A percentile compares a stretch with the other conserved stretches of the same genome.
phyloP scores from a whole-genome alignment of 2,113 vertebrate genomes.

The Sorex fumeus region DNA sequence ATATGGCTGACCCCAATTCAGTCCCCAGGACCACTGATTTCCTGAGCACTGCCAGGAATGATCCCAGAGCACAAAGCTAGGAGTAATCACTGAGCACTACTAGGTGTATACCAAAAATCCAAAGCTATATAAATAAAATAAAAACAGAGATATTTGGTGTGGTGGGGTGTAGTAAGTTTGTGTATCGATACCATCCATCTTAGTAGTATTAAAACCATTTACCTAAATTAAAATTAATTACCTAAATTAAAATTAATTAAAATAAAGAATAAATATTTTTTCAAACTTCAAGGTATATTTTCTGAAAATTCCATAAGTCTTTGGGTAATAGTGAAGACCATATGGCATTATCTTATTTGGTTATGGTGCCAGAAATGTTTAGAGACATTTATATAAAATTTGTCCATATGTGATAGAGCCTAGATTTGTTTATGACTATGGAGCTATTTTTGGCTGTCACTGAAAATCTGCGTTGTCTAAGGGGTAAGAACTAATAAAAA shows the following conservation, averaged over 20 bases:
- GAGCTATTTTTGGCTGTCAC: background rate
- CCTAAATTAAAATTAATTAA: no score
- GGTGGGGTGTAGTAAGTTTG: no score
- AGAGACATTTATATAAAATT: slow-evolving; percentile 19
- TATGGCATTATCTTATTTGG: background rate
- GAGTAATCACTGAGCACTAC: no score
- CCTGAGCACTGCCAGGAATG: no score
- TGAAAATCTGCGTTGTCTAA: slow-evolving; percentile 27
- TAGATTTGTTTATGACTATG: slow-evolving; percentile 23
- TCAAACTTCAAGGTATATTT: slow-evolving; percentile 19
- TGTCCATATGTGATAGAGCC: background rate
- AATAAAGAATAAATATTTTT: background rate
- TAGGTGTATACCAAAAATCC: no score
- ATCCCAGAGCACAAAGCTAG: no score
- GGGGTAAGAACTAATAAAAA: background rate
- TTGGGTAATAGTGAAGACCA: background rate
- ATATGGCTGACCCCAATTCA: background rate
- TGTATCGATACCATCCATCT: no score
- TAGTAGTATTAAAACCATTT: no score
- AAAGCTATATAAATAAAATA: no score
- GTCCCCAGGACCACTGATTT: background rate
- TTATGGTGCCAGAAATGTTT: background rate
- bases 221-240: no score
- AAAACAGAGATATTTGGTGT: no score
- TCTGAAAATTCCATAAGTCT: slow-evolving; percentile 18